Percentiles rank a stretch among this genome's conserved stretches.
Evolutionary conservation across 2,113 vertebrate species (phyloP).

Genomic region (Willisornis vidua): DNA sequence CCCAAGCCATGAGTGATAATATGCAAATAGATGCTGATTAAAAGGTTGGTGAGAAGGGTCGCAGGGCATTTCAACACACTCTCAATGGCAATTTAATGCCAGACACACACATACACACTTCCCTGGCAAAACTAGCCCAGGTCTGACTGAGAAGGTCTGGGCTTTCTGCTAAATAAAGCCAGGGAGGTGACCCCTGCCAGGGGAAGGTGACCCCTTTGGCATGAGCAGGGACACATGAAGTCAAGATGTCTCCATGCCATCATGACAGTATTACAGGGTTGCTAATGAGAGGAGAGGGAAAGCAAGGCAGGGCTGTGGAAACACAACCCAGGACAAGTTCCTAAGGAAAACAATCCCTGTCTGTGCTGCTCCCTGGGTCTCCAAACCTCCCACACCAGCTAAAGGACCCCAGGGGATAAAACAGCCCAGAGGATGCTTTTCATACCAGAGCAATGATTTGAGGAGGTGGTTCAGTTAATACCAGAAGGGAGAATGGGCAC

Average conservation of each 20-base stretch:
- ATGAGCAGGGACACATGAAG: neutral
- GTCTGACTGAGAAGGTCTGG: neutral
- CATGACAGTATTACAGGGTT: fast-evolving
- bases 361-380: fast-evolving
- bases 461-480: neutral
- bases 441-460: neutral
- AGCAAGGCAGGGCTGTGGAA: neutral
- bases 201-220: neutral
- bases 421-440: neutral
- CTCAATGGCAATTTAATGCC: neutral
- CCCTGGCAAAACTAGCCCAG: neutral
- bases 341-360: neutral
- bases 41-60: neutral
- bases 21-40: neutral
- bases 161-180: neutral
- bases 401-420: neutral
- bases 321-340: fast-evolving
- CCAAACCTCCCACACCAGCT: neutral
- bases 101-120: neutral
- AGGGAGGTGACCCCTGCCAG: neutral
- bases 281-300: neutral
- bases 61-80: neutral
- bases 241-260: neutral
- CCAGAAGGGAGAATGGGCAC: neutral
- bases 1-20: neutral